A percentile compares a stretch with the other conserved stretches of the same genome.
phyloP scores from a whole-genome alignment of 1,140 invertebrate genomes.

The Rhyzopertha dominica region DNA sequence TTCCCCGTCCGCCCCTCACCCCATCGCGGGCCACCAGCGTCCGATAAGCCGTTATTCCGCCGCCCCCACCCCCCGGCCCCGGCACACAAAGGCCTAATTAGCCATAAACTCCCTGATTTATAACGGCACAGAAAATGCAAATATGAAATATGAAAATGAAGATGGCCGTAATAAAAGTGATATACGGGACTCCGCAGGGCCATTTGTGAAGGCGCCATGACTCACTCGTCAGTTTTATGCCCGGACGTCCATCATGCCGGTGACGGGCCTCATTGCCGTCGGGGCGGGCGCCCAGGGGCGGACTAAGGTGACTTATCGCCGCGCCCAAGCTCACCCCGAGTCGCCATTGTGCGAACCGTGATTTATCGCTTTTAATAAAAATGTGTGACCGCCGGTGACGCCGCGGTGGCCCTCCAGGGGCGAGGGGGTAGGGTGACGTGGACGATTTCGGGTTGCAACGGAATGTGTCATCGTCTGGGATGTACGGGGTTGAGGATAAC shows the following conservation, averaged over 20 bases:
- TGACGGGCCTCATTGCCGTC: conserved; percentile 61
- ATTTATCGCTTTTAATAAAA: conserved; percentile 36
- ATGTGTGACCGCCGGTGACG: conserved; percentile 25
- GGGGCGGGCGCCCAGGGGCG: conserved; percentile 31
- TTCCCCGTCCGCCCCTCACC: conserved; percentile 12
- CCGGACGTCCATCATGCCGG: conserved; percentile 61
- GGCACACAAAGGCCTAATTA: conserved; percentile 60
- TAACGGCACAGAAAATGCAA: conserved; percentile 61
- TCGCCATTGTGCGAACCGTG: conserved; percentile 25
- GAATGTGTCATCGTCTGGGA: too few relatives aligned
- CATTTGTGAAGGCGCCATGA: conserved; percentile 64
- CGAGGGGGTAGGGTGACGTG: not conserved
- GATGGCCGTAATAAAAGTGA: conserved; percentile 74
- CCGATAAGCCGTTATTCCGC: conserved; percentile 46
- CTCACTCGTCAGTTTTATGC: conserved; percentile 58
- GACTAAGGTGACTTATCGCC: conserved; percentile 35
- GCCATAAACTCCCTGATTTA: conserved; percentile 64
- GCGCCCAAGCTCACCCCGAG: conserved; percentile 10
- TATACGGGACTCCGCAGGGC: conserved; percentile 68
- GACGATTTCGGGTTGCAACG: not conserved
- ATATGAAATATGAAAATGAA: conserved; percentile 80
- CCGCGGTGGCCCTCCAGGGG: not conserved
- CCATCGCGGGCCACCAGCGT: conserved; percentile 27
- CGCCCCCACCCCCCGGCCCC: conserved; percentile 36
- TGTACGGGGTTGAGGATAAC: too few relatives aligned